Base-by-base conservation (phyloP, 2,797 vertebrate species). In the Oreortyx pictus region DNA sequence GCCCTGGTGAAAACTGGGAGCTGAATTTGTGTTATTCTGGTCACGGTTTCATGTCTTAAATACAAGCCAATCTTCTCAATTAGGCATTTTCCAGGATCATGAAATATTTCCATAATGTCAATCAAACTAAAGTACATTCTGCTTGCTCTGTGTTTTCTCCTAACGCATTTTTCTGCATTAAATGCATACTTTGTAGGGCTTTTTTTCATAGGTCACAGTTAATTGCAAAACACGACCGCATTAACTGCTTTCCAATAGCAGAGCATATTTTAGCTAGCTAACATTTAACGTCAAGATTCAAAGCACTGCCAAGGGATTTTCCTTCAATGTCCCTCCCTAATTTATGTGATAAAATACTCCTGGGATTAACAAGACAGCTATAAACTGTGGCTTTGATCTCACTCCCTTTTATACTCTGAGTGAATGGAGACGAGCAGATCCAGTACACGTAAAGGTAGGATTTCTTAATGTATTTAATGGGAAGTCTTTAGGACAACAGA, bases 341-440 rank as follows among this genome's bases (percentile, higher is more conserved):
- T 81, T 92, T 73, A 95, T 71, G 75, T 79, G 86, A 92, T 81
- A 95, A 95, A 93, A 92, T 49, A 90, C 71, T 84, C 65, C 29
- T 78, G 66, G 76, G 87, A 95, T 96, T 96, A 96, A 82, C 74
- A 72, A 67, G 33, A 93, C 59, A 78, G 89, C 67, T 86, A 92
- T 92, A 89, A 95, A 94, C 54, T 33, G 19, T 82, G 90, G 62
- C 95, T 96, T 97, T 96, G 95, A 96, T 97, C 93, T 94, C 73
- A 35, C 44, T 88, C 27, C 41, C 22, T 93, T 89, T 95, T 82
- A 94, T 1, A 89, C 73, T 65, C 65, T 70, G 33, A 86, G 56
- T 57, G 35, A 89, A 92, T 84, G 5, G 19, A 92, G 47, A 80
- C 41, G 22, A 95, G 71, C 49, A 86, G 37, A 84, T 82, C 54